Evolutionary conservation across 2,797 vertebrate species (phyloP).

Genomic region (Hypotaenidia philippensis): DNA sequence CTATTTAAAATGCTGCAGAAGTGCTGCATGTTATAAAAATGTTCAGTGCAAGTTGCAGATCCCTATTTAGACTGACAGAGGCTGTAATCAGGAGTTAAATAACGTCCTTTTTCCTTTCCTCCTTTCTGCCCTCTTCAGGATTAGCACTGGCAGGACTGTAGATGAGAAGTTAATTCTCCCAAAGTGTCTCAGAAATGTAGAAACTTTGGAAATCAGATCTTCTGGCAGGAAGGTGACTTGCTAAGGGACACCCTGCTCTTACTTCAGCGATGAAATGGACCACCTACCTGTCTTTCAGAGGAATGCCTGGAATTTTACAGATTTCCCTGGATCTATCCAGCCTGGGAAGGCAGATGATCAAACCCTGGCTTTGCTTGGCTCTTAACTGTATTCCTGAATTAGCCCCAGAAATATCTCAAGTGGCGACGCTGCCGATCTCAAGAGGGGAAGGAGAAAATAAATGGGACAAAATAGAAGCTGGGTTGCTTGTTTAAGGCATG

Average conservation of each 20-base stretch:
- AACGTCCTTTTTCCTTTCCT: neutral
- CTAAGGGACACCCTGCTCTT: neutral
- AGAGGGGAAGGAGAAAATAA: conserved; percentile 56
- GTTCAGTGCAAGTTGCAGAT: neutral
- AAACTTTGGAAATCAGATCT: neutral
- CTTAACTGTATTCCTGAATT: neutral
- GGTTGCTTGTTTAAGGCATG: neutral
- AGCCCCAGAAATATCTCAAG: conserved; percentile 19
- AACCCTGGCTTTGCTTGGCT: neutral
- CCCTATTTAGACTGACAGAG: neutral
- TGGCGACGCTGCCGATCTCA: conserved; percentile 20
- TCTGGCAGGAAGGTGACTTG: neutral
- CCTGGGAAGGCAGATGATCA: neutral
- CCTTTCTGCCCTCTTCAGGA: neutral
- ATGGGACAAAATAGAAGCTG: conserved; percentile 30
- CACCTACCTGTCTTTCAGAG: neutral
- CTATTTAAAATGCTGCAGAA: neutral
- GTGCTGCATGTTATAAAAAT: neutral
- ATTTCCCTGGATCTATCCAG: neutral
- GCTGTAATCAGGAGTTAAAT: neutral
- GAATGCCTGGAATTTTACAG: neutral
- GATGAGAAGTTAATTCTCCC: neutral
- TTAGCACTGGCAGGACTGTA: neutral
- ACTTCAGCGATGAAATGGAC: neutral
- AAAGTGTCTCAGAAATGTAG: neutral